Conservation (phyloP, 2,888 invertebrate genomes). For the Hyles lineata region DNA sequence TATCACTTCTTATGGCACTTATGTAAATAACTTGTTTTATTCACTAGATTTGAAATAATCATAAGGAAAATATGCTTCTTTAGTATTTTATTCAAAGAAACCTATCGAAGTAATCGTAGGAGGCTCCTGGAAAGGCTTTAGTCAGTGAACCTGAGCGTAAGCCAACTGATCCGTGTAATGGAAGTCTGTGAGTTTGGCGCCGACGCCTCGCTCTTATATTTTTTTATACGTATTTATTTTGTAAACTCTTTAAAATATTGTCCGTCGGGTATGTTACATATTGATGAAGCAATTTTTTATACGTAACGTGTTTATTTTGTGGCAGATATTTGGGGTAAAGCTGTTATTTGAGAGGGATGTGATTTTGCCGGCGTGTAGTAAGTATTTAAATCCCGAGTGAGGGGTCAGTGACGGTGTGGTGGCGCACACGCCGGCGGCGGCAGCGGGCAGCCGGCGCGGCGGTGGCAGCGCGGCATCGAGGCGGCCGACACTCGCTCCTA, state of each 20-base stretch:
- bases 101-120: slow-evolving; percentile 63
- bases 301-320: slow-evolving; percentile 35
- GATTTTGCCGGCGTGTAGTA: slow-evolving; percentile 49
- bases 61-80: slow-evolving; percentile 32
- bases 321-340: slow-evolving; percentile 33
- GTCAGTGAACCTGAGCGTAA: slow-evolving; percentile 67
- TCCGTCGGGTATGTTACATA: slow-evolving; percentile 2
- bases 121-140: slow-evolving; percentile 67
- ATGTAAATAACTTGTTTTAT: slow-evolving; percentile 34
- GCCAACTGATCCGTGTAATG: slow-evolving; percentile 78
- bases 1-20: slow-evolving; percentile 29
- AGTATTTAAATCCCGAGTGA: slow-evolving; percentile 60
- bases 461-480: slow-evolving; percentile 66
- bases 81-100: slow-evolving; percentile 41
- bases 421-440: slow-evolving; percentile 57
- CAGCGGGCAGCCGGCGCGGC: slow-evolving; percentile 42
- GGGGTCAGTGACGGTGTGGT: slow-evolving; percentile 64
- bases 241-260: slow-evolving; percentile 19
- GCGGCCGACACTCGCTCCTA: slow-evolving; percentile 64
- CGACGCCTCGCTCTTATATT: slow-evolving; percentile 53
- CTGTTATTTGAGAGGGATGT: slow-evolving; percentile 38
- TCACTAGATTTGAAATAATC: slow-evolving; percentile 41
- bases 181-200: slow-evolving; percentile 68
- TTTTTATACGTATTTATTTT: slow-evolving; percentile 43
- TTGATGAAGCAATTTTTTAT: background rate